Evolutionary conservation across 2,888 invertebrate species (phyloP).

Genomic region (Sceliomorpha sp.): DNA sequence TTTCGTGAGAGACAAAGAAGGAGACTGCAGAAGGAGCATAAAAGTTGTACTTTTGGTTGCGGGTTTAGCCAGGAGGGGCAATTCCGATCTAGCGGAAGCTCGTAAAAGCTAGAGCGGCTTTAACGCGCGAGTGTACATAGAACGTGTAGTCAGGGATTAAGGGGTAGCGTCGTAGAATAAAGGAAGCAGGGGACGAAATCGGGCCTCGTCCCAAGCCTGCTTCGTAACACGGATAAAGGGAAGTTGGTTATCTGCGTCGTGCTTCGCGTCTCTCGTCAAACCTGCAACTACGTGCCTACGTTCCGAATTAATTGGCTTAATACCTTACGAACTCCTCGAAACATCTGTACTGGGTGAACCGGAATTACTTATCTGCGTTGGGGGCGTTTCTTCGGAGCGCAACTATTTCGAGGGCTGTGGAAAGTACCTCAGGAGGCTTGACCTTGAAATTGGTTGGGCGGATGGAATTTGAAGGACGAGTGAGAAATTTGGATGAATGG

Average conservation of each 20-base stretch:
- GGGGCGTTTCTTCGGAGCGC: too few species aligned
- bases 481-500: too few species aligned
- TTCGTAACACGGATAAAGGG: constrained; percentile 31
- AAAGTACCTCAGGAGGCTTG: too few species aligned
- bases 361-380: not conserved
- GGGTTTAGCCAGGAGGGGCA: constrained; percentile 29
- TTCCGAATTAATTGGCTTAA: constrained; percentile 45
- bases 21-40: constrained; percentile 23
- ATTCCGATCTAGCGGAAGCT: constrained; percentile 28
- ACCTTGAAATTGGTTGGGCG: too few species aligned
- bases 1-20: constrained; percentile 26
- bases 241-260: constrained; percentile 40
- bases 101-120: constrained; percentile 28
- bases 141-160: constrained; percentile 42
- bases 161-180: constrained; percentile 25
- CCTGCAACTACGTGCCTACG: constrained; percentile 23
- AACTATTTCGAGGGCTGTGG: too few species aligned
- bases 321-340: constrained; percentile 23
- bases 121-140: constrained; percentile 26
- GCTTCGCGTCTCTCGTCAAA: constrained; percentile 33
- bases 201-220: constrained; percentile 12
- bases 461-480: too few species aligned
- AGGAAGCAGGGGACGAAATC: constrained; percentile 24
- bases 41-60: constrained; percentile 34
- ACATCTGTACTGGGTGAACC: constrained; percentile 10